A percentile compares a stretch with the other conserved stretches of the same genome.
Evolutionary conservation across 2,888 invertebrate species (phyloP).

Genomic region (Hyppa rectilinea): DNA sequence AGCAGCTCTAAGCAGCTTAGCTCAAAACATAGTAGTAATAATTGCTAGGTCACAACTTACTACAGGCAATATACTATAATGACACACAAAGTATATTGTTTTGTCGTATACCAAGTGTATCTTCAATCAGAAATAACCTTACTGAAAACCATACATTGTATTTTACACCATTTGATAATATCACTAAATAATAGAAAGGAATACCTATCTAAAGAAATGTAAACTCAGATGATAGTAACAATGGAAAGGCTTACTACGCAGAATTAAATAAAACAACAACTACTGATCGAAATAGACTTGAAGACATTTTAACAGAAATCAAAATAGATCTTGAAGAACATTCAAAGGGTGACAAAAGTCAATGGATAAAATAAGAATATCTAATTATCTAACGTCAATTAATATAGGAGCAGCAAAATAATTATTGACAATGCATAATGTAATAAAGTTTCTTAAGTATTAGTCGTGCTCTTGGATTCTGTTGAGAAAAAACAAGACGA

Average conservation of each 20-base stretch:
- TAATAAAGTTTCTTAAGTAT: conserved; percentile 57
- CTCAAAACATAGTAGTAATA: conserved; percentile 26
- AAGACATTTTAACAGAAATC: conserved; percentile 4
- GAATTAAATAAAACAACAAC: not conserved
- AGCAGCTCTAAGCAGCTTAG: conserved; percentile 14
- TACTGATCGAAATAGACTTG: conserved; percentile 4
- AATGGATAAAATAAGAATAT: not conserved
- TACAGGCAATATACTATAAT: conserved; percentile 16
- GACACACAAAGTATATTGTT: conserved; percentile 28
- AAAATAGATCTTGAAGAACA: conserved; percentile 6
- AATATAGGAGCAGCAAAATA: not conserved
- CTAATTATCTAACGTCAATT: conserved; percentile 17
- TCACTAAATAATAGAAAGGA: conserved; percentile 2
- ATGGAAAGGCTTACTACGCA: conserved; percentile 13
- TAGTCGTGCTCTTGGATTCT: conserved; percentile 72
- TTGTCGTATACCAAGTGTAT: conserved; percentile 14
- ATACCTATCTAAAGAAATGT: conserved; percentile 18
- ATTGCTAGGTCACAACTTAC: conserved; percentile 19
- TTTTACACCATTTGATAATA: conserved; percentile 25
- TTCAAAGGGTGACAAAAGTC: not conserved
- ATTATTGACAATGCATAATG: conserved; percentile 27
- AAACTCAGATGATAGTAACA: conserved; percentile 29
- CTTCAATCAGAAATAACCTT: conserved; percentile 21
- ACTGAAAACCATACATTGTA: conserved; percentile 35
- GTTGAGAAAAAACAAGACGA: conserved; percentile 79